Base-by-base conservation (phyloP, 2,113 vertebrate genomes). In the Tragulus kanchil region DNA sequence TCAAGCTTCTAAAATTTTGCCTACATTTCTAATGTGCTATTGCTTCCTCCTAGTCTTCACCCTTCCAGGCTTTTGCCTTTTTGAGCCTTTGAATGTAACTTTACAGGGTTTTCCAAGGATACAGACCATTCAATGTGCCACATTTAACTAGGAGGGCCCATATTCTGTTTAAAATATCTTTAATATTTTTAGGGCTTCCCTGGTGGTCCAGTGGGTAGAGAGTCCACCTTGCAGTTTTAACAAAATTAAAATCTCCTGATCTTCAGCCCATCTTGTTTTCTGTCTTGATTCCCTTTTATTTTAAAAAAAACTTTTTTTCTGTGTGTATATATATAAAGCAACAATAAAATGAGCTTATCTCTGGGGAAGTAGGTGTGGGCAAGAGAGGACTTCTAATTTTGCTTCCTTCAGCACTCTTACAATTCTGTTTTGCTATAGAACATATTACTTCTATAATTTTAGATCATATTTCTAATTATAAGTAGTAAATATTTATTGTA, bases 61-160 rank as follows among this genome's bases (percentile, higher is more conserved):
- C 75, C 52, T 50, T 79, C 15, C 2, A 26, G 58, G 21, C 61
- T 67, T 85, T 90, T 42, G 69, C n/a, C 59, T 59, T 90, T 86
- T 90, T 84, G 7, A 59, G 65, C 13, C 23, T 90, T 17, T 31
- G 36, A 56, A 75, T 16, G n/a, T 52, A 67, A 93, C 86, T 93
- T 79, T 94, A 58, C 6, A 75, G 64, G 56, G 15, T 58, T 96
- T 97, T 48, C 94, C 67, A 75, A 52, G 23, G 58, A 16, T 54
- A 31, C 15, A 82, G 65, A 61, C 5, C 36, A 48, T 93, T 86
- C 61, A 19, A 17, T 28, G 42, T 89, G 73, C 25, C 52, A 8
- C 81, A 78, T 90, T 58, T 77, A 85, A 75, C 50, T 78, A 71
- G 78, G 26, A 87, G 62, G 81, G 58, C 56, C 79, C n/a, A 31